phyloP scores from a whole-genome alignment of 2,113 vertebrate genomes.

The Anarhynchus alexandrinus region DNA sequence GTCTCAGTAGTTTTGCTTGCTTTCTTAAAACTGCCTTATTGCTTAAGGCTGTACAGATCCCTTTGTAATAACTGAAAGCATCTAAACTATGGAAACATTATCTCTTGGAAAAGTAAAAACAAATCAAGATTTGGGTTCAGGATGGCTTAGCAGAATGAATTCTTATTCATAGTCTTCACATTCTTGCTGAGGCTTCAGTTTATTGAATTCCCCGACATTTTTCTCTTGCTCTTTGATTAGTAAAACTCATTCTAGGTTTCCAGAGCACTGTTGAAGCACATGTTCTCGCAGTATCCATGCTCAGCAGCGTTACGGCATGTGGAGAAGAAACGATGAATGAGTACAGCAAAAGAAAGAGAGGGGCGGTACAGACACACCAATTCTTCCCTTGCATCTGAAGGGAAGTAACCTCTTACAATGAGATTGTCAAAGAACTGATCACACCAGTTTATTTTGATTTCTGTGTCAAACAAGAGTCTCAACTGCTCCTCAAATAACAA shows the following conservation, averaged over 20 bases:
- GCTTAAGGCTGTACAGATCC: conserved; percentile 8
- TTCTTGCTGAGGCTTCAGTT: conserved; percentile 31
- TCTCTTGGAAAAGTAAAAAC: conserved; percentile 51
- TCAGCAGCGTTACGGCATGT: background rate
- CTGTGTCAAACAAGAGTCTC: background rate
- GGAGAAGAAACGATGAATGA: background rate
- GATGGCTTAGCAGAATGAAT: background rate
- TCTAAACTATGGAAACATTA: conserved; percentile 48
- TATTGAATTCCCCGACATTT: background rate
- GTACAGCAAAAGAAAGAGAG: background rate
- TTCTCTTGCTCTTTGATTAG: background rate
- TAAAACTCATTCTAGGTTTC: background rate
- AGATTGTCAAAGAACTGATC: background rate
- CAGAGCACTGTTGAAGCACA: background rate
- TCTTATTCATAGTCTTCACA: conserved; percentile 5
- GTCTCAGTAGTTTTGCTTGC: conserved; percentile 26
- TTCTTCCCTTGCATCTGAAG: background rate
- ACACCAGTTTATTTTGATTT: background rate
- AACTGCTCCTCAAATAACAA: background rate
- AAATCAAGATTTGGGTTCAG: background rate
- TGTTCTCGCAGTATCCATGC: background rate
- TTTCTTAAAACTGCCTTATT: background rate
- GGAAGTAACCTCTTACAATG: background rate
- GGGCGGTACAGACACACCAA: background rate
- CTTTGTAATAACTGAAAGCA: conserved; percentile 4